A percentile compares a stretch with the other conserved stretches of the same genome.
phyloP scores from a whole-genome alignment of 2,797 vertebrate genomes.

The Pseudochirops corinnae region DNA sequence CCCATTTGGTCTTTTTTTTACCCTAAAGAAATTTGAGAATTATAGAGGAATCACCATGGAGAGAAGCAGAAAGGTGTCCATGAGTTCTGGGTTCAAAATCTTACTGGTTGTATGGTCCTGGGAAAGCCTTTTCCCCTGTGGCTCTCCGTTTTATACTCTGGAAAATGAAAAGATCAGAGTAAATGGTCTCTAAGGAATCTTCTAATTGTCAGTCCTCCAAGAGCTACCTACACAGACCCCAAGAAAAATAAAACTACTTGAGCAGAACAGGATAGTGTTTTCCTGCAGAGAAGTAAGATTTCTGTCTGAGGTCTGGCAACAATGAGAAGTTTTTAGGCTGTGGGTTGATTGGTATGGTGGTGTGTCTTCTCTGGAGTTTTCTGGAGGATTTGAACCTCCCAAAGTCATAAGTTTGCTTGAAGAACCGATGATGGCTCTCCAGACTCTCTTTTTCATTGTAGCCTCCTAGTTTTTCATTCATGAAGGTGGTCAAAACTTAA shows the following conservation, averaged over 20 bases:
- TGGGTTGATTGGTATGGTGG: rapidly evolving
- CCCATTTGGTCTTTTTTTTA: not conserved
- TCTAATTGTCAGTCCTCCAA: not conserved
- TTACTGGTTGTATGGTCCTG: not conserved
- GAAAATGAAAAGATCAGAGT: not conserved
- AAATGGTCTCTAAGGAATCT: not conserved
- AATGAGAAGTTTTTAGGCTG: too few relatives aligned
- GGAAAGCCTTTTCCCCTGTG: not conserved
- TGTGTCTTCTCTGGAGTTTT: rapidly evolving
- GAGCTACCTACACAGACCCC: not conserved
- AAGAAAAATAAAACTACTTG: not conserved
- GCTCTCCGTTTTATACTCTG: not conserved
- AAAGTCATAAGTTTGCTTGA: not conserved
- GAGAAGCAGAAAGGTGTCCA: not conserved
- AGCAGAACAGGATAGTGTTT: not conserved
- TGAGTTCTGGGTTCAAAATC: not conserved
- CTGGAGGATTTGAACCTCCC: not conserved
- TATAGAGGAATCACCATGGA: rapidly evolving
- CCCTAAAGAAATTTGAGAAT: rapidly evolving
- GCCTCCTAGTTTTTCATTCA: not conserved
- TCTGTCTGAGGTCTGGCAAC: not conserved
- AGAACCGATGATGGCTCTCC: not conserved
- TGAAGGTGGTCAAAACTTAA: not conserved
- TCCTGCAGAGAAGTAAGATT: not conserved
- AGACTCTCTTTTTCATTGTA: not conserved